Percentiles rank a stretch among this genome's conserved stretches.
phyloP scores from a whole-genome alignment of 2,113 vertebrate genomes.

The Porphyrio hochstetteri region DNA sequence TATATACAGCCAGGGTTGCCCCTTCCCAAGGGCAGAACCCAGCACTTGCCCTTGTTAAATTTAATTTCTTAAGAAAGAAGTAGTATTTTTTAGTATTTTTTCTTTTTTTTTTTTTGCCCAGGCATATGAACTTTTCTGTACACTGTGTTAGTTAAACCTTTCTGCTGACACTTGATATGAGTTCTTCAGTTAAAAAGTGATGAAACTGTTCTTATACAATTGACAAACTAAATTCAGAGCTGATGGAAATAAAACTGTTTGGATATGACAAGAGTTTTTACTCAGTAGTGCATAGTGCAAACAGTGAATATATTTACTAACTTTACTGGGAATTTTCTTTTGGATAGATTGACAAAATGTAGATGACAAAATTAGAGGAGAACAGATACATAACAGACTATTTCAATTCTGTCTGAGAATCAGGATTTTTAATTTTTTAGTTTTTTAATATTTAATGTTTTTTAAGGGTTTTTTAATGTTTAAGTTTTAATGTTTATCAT shows the following conservation, averaged over 20 bases:
- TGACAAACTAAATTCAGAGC: background rate
- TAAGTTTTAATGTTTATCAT: background rate
- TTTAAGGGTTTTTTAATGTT: background rate
- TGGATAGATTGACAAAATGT: background rate
- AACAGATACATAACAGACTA: background rate
- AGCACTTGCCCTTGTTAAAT: too few species aligned
- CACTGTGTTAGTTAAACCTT: background rate
- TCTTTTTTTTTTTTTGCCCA: fast-evolving
- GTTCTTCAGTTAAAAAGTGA: background rate
- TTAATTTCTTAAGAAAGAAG: background rate
- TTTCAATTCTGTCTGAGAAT: background rate
- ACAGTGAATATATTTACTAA: background rate
- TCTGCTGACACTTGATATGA: background rate
- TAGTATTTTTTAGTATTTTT: background rate
- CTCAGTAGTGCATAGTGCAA: background rate
- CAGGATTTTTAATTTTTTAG: background rate
- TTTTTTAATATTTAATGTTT: too few species aligned
- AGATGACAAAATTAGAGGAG: background rate
- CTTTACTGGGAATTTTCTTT: background rate
- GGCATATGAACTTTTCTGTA: background rate
- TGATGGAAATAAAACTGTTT: background rate
- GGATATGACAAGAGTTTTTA: background rate
- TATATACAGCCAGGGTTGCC: too few species aligned
- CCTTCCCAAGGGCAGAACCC: too few species aligned
- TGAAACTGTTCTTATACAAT: background rate